Conservation (phyloP, 2,888 invertebrate genomes). For the Heliothis peltigera region DNA sequence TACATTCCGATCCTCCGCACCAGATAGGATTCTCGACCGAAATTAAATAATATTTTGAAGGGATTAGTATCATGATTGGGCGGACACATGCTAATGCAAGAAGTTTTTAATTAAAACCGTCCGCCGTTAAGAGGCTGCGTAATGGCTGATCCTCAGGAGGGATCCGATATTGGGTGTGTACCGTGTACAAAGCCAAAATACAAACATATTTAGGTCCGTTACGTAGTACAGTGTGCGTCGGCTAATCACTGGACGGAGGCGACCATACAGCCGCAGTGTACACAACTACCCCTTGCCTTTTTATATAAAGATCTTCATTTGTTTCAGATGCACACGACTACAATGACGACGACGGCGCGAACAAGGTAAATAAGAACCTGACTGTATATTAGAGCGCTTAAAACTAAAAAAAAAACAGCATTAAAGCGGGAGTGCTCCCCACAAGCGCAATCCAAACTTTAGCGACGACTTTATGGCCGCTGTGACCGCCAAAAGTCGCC, state of each 20-base stretch:
- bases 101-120: conserved; percentile 90
- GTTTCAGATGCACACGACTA: conserved; percentile 85
- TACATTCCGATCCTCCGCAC: conserved; percentile 44
- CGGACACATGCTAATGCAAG: conserved; percentile 88
- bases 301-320: conserved; percentile 62
- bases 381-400: conserved; percentile 62
- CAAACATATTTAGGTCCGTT: conserved; percentile 89
- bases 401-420: conserved; percentile 75
- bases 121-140: conserved; percentile 88
- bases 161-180: conserved; percentile 87
- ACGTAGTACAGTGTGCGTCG: conserved; percentile 78
- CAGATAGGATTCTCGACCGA: conserved; percentile 65
- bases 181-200: conserved; percentile 84
- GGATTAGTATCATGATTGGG: conserved; percentile 84
- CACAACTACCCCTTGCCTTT: conserved; percentile 71
- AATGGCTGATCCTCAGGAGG: conserved; percentile 88
- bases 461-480: conserved; percentile 84
- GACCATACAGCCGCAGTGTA: conserved; percentile 73
- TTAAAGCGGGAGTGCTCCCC: conserved; percentile 73
- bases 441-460: conserved; percentile 83
- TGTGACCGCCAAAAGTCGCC: conserved; percentile 87
- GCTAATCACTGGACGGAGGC: conserved; percentile 86
- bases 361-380: conserved; percentile 79
- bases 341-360: conserved; percentile 77
- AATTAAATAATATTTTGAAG: conserved; percentile 87